Conservation (phyloP, 2,797 vertebrate species). For the Buceros bicornis region DNA sequence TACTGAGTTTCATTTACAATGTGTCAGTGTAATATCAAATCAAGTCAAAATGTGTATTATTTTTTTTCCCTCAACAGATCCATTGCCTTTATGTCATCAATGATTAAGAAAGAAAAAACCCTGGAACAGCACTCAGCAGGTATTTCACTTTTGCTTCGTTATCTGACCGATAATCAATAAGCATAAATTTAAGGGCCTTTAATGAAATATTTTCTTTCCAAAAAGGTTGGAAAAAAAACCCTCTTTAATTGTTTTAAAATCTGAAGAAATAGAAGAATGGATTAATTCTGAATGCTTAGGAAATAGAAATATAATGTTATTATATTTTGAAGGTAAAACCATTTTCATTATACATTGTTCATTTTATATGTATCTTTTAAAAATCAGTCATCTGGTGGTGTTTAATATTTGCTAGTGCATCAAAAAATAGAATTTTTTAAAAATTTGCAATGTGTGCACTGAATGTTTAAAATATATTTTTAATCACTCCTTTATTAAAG, state of each 20-base stretch:
- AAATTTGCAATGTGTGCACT: background rate
- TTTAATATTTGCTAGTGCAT: background rate
- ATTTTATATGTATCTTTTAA: background rate
- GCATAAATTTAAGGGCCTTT: background rate
- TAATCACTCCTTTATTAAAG: background rate
- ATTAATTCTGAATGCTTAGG: background rate
- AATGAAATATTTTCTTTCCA: background rate
- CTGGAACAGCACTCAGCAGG: background rate
- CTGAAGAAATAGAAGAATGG: background rate
- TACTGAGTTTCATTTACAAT: background rate
- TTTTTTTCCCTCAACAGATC: background rate
- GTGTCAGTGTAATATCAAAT: background rate
- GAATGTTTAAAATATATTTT: background rate
- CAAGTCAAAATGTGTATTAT: background rate
- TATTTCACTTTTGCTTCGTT: background rate
- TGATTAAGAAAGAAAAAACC: background rate
- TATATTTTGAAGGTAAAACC: background rate
- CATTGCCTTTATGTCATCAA: background rate
- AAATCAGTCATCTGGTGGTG: background rate
- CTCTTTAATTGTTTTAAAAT: background rate
- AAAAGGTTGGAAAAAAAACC: background rate
- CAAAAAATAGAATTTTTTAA: background rate
- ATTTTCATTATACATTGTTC: background rate
- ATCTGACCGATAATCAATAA: background rate
- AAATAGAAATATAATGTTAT: background rate